phyloP scores from a whole-genome alignment of 2,113 vertebrate species.

The Solea solea region DNA sequence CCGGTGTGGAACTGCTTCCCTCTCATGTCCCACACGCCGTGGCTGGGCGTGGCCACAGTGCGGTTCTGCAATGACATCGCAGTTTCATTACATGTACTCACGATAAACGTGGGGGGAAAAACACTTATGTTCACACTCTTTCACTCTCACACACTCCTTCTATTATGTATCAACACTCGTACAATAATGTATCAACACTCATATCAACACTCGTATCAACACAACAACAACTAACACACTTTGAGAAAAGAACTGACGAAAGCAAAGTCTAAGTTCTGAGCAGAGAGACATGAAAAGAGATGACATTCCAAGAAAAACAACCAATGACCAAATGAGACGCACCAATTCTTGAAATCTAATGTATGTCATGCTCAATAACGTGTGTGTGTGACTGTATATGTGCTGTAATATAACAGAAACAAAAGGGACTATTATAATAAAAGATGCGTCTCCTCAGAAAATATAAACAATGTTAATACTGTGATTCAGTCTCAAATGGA shows the following conservation, averaged over 20 bases:
- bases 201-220: slow-evolving; percentile 10
- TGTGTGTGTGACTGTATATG: background rate
- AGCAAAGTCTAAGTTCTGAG: background rate
- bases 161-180: slow-evolving; percentile 2
- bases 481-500: slow-evolving; percentile 61
- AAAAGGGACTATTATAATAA: slow-evolving; percentile 13
- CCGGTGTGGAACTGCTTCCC: slow-evolving; percentile 99
- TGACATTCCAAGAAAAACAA: background rate
- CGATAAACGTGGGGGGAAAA: slow-evolving; percentile 21
- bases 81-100: slow-evolving; percentile 54
- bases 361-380: background rate
- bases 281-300: background rate
- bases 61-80: slow-evolving; percentile 88
- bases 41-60: slow-evolving; percentile 97
- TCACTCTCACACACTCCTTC: slow-evolving; percentile 5
- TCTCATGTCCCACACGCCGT: slow-evolving; percentile 98
- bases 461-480: slow-evolving; percentile 58
- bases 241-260: too few species aligned
- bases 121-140: slow-evolving; percentile 22
- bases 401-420: background rate
- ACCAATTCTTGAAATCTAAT: slow-evolving; percentile 10
- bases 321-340: background rate
- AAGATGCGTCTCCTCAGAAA: slow-evolving; percentile 1
- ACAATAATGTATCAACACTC: slow-evolving; percentile 17
- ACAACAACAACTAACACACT: background rate